Evolutionary conservation across 2,113 vertebrate genomes (phyloP).

Genomic region (Miniopterus natalensis): DNA sequence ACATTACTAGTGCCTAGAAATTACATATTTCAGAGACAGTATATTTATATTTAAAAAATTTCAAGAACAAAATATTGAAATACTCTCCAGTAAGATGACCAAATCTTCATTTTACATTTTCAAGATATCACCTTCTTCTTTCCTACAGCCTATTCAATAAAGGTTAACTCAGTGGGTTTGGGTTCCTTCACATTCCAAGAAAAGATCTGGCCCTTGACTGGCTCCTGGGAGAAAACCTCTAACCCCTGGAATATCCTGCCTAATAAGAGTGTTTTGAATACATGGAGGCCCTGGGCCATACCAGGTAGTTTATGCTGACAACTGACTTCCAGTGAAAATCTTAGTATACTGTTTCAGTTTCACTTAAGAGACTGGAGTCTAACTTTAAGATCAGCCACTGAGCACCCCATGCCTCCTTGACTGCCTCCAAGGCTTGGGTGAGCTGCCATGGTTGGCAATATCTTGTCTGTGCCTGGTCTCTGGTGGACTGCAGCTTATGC

Average conservation of each 20-base stretch:
- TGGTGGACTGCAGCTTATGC: background rate
- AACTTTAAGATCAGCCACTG: background rate
- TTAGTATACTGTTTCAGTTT: background rate
- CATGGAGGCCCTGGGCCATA: background rate
- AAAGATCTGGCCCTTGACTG: background rate
- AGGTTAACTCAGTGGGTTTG: background rate
- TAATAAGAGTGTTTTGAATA: background rate
- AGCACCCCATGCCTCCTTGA: background rate
- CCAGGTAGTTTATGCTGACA: background rate
- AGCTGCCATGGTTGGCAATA: background rate
- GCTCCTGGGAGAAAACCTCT: background rate
- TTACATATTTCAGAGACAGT: background rate
- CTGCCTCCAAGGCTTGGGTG: background rate
- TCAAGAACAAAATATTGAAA: background rate
- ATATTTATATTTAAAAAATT: background rate
- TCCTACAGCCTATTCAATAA: constrained; percentile 19
- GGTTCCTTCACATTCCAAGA: background rate
- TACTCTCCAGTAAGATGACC: background rate
- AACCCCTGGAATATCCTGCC: background rate
- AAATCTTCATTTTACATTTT: background rate
- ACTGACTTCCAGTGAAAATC: background rate
- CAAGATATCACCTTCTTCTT: background rate
- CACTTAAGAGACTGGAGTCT: background rate
- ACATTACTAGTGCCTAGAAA: background rate
- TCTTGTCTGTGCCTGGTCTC: background rate